These are phyloP conservation scores for Pocillopora grandis DNA, from an alignment of 92 coral and sea anemone species.

Conservation along the genomic window DNA sequence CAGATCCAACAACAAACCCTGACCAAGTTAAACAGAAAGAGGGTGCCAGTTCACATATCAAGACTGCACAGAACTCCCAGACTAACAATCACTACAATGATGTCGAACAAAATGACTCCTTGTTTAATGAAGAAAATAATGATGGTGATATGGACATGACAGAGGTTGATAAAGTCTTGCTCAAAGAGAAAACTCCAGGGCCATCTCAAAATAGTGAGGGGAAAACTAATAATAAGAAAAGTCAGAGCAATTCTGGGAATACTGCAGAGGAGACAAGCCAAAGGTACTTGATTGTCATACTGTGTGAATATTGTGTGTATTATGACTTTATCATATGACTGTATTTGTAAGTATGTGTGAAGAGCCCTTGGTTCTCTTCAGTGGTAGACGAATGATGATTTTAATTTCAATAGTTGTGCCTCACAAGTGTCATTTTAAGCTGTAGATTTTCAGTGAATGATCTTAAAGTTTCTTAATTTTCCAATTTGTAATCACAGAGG, in stretches of 20 bases:
- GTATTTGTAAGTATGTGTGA: too few relatives aligned
- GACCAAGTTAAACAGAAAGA: neutral
- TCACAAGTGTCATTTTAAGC: too few relatives aligned
- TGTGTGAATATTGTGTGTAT: neutral
- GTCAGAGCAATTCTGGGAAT: neutral
- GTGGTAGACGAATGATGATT: too few relatives aligned
- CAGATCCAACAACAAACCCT: neutral
- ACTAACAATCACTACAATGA: neutral
- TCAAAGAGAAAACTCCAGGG: conserved; percentile 11
- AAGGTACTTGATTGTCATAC: conserved; percentile 5
- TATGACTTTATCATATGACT: too few relatives aligned
- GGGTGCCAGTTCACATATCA: neutral
- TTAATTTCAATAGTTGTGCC: too few relatives aligned
- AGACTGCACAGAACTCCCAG: neutral
- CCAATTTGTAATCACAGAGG: conserved; percentile 17
- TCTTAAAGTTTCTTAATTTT: neutral
- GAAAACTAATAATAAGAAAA: neutral
- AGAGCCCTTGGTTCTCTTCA: too few relatives aligned
- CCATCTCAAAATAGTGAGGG: conserved; percentile 13
- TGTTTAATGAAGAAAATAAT: conserved; percentile 10
- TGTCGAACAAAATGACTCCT: conserved; percentile 11
- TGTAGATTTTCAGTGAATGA: too few relatives aligned
- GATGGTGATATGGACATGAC: conserved; percentile 46
- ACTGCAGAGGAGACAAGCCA: neutral
- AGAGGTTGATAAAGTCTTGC: conserved; percentile 15